Base-by-base conservation (phyloP, 2,888 invertebrate genomes). In the Caradrina kadenii region DNA sequence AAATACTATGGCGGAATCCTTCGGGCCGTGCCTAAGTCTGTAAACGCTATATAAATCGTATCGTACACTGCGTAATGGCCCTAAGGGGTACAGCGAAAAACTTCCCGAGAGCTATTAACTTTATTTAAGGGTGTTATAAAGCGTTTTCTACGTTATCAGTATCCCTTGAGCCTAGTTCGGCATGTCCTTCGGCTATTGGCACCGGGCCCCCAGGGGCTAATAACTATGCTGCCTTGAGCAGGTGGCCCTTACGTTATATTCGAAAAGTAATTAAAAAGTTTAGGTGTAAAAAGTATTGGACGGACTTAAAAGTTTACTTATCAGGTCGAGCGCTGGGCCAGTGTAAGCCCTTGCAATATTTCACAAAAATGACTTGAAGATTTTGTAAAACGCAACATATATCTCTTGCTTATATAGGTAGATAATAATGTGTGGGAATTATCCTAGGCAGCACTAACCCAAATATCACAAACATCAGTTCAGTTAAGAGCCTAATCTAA, bases 81-180 rank as follows among this genome's bases (percentile, higher is more conserved):
- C 90, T 91, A 90, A 90, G 92, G 93, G 94, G 93, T 91, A 92
- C 92, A 90, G 88, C 91, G 94, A 93, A 94, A 94, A 94, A 94
- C 92, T 95, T 93, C 91, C 89, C 84, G 89, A 89, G 90, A 87
- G 93, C 94, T 93, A 95, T 95, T 94, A 95, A 95, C 90, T 93
- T 95, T 94, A 94, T 95, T 95, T 94, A 94, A 94, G 94, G 90
- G 91, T 90, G 94, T 93, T 94, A 94, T 94, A 94, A 95, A 95
- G 88, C 93, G 93, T 91, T 94, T 93, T 91, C 91, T 91, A 90
- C 93, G 93, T 92, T 95, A 94, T 94, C 94, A 91, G 91, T 86
- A 89, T 91, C 93, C 93, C 93, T 76, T 81, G 90, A 90, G 92
- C 87, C 89, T 91, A 91, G 92, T 93, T 92, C 81, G 79, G 88